These are phyloP conservation scores for Anneissia japonica DNA, from an alignment of 35 echinoderm and acorn worm genomes.

Conservation along the genomic window DNA sequence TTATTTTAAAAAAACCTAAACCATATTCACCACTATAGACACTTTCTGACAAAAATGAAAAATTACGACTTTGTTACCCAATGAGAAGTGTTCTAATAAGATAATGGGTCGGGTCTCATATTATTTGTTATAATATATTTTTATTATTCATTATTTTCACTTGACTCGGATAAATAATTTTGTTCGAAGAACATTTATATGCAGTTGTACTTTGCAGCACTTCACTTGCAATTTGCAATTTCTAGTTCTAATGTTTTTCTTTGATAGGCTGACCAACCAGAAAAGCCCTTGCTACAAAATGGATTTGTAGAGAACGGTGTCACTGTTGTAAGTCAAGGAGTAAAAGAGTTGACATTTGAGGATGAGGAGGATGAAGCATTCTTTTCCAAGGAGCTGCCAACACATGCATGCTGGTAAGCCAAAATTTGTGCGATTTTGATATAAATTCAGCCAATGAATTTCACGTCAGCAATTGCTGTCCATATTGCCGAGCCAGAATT, in stretches of 20 bases:
- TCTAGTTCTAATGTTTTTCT: background rate
- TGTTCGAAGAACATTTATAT: background rate
- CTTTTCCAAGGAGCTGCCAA: slow-evolving; percentile 72
- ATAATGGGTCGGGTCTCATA: too few species aligned
- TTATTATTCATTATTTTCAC: background rate
- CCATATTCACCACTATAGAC: too few species aligned
- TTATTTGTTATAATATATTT: too few species aligned
- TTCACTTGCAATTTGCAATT: background rate
- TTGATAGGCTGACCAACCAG: slow-evolving; percentile 62
- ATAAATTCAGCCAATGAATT: too few species aligned
- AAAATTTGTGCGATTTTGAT: too few species aligned
- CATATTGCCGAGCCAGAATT: too few species aligned
- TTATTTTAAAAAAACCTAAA: too few species aligned
- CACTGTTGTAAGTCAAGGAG: slow-evolving; percentile 40
- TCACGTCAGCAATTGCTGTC: too few species aligned
- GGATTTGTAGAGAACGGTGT: slow-evolving; percentile 61
- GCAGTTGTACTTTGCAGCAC: background rate
- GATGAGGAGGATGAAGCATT: slow-evolving; percentile 83
- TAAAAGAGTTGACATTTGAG: slow-evolving; percentile 92
- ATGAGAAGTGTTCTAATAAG: too few species aligned
- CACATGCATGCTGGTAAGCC: slow-evolving; percentile 86
- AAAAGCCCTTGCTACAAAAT: slow-evolving; percentile 36
- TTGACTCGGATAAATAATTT: background rate
- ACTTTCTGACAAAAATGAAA: too few species aligned
- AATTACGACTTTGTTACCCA: too few species aligned